Evolutionary conservation across 1,140 invertebrate species (phyloP), one percentile per base, ranked within the genome.

Genomic region (Philopotamus ludificatus): DNA sequence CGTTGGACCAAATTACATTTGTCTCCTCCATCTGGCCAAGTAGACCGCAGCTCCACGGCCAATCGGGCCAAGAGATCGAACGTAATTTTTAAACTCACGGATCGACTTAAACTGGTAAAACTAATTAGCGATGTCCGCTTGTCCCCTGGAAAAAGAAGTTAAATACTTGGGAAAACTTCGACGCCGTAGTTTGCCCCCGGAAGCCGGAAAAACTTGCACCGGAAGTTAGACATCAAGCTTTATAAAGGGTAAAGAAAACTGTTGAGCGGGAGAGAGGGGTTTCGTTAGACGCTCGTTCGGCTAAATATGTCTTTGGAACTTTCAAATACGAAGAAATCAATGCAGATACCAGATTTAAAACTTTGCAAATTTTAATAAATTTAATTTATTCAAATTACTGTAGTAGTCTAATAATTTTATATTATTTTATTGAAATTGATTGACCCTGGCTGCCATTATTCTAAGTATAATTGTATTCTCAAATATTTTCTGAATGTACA

Each of bases 81-180:
- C 51, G 42, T 65, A 65, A 65, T 65, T 65, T 65, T 65, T 57
- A 65, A 65, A 65, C 63, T 34, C 47, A 65, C 63, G 63, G 63
- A 65, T 65, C 50, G 62, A 47, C 39, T 57, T 57, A 65, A 65
- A 65, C 53, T 58, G 41, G 51, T 65, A 55, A 65, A 65, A 65
- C 63, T 65, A 65, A 65, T 65, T 65, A 65, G 63, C 42, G 54
- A 65, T 55, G 53, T 65, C 63, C 63, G 63, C 53, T 65, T 45
- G 53, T 58, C 42, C 54, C 23, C 47, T 26, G 51, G 16, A 57
- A 57, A n/a, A n/a, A 58, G 63, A 65, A 65, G 63, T 65, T 65
- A 65, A 65, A 65, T 65, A 55, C 63, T 65, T 58, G 23, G 1
- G 23, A 58, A 51, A 59, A 57, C 28, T 59, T 59, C 15, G 16